Percentiles rank a stretch among this genome's conserved stretches.
Evolutionary conservation across 2,888 invertebrate genomes (phyloP).

Genomic region (Agriotes lineatus): DNA sequence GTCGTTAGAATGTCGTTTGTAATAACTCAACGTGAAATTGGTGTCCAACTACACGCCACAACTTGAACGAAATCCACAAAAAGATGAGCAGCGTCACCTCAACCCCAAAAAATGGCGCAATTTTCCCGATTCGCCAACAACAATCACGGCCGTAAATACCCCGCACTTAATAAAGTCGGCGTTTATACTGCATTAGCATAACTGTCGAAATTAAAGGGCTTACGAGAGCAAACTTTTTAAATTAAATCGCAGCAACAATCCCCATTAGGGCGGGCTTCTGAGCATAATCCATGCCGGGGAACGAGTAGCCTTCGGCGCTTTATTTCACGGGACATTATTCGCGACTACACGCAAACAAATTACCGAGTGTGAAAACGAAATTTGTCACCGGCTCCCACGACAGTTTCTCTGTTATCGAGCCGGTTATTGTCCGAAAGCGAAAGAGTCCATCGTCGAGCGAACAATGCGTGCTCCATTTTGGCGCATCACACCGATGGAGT

Average conservation of each 20-base stretch:
- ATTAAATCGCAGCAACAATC: conserved; percentile 11
- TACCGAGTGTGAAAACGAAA: conserved; percentile 8
- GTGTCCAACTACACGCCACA: too few relatives aligned
- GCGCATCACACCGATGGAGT: conserved; percentile 6
- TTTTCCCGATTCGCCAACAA: too few relatives aligned
- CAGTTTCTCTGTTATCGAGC: conserved; percentile 13
- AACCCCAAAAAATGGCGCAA: too few relatives aligned
- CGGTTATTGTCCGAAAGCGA: conserved; percentile 4
- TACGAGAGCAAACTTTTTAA: conserved; percentile 1
- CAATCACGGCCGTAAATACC: background rate
- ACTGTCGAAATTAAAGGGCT: background rate
- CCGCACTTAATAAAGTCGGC: background rate
- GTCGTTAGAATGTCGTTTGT: too few relatives aligned
- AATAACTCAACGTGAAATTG: too few relatives aligned
- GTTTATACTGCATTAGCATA: background rate
- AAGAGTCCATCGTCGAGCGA: conserved; percentile 9
- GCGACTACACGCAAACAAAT: conserved; percentile 10
- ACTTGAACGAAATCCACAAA: too few relatives aligned
- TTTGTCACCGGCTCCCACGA: background rate
- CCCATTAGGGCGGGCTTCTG: conserved; percentile 9
- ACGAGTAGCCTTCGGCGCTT: conserved; percentile 10
- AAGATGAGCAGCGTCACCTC: too few relatives aligned
- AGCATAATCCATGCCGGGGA: background rate
- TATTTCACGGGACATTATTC: conserved; percentile 9
- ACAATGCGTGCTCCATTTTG: conserved; percentile 25